Evolutionary conservation across 2,797 vertebrate species (phyloP).

Genomic region (Melopsittacus undulatus): DNA sequence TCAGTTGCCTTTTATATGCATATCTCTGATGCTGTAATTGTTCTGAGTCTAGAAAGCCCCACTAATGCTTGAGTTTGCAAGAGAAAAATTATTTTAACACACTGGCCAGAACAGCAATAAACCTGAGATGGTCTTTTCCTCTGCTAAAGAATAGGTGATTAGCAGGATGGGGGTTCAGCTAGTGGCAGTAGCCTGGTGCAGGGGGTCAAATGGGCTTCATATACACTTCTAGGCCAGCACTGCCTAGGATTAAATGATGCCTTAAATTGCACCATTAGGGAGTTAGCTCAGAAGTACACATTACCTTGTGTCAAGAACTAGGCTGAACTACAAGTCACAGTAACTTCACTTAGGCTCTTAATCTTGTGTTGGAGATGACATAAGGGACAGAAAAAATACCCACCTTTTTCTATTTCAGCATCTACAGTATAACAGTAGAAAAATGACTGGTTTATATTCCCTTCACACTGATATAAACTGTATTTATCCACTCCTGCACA

Average conservation of each 20-base stretch:
- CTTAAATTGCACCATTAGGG: neutral
- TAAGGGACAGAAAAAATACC: neutral
- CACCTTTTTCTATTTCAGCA: neutral
- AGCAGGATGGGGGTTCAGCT: neutral
- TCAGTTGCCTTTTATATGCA: neutral
- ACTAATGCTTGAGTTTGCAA: neutral
- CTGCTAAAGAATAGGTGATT: neutral
- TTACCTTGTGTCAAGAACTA: neutral
- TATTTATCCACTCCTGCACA: neutral
- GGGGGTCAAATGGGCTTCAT: neutral
- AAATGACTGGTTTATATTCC: neutral
- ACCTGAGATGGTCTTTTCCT: neutral
- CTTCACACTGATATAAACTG: neutral
- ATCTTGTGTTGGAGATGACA: neutral
- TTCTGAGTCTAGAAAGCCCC: neutral
- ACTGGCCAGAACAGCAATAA: neutral
- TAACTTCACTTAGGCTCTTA: neutral
- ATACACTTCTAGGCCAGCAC: neutral
- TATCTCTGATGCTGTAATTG: neutral
- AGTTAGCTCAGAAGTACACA: neutral
- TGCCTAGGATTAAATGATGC: neutral
- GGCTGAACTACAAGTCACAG: neutral
- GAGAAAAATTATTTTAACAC: neutral
- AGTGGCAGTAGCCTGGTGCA: neutral
- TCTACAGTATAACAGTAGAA: neutral